Evolutionary conservation across 1,140 invertebrate genomes (phyloP), one percentile per base, ranked within the genome.

Genomic region (Zaprionus camerounensis): DNA sequence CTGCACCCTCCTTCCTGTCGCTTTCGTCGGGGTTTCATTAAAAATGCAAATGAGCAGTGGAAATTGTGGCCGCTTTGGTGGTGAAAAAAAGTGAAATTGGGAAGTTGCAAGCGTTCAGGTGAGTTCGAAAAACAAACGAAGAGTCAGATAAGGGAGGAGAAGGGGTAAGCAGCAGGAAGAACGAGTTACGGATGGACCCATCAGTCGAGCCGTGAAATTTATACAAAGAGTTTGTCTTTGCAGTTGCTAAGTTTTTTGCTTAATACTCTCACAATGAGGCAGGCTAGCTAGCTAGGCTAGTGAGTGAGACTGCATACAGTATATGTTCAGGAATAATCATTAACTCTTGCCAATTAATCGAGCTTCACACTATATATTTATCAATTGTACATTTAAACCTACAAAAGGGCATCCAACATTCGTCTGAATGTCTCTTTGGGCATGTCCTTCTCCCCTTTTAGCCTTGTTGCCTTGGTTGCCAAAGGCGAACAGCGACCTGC

Each of bases 11-110:
- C 56, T 75, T 66, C 11, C 46, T 13, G 64, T 58, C 53, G 64
- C 63, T 78, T 83, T 73, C 41, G 41, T 80, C 81, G 81, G 56
- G 78, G 74, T 81, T 81, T 85, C 82, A 85, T 85, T 85, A 85
- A 85, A 86, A 81, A 85, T 85, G 82, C 82, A 85, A 85, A 85
- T 85, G 82, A 85, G 82, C 82, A 85, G 71, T 85, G 78, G 62
- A 85, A 83, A 86, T 85, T 85, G 82, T 71, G 67, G 76, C 69
- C 65, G 66, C 57, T 56, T 58, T 49, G 56, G 75, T 51, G 58
- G 44, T 53, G 69, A 74, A 77, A 66, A 76, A 34, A 58, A 65
- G 41, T n/a, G n/a, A 46, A 53, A 76, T 70, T 56, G 68, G 46
- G 64, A 62, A 63, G 34, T 64, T 68, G 36, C 38, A 55, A 46